A percentile compares a stretch with the other conserved stretches of the same genome.
Conservation (phyloP, 2,888 invertebrate species). For the Chaitophorus viminalis region DNA sequence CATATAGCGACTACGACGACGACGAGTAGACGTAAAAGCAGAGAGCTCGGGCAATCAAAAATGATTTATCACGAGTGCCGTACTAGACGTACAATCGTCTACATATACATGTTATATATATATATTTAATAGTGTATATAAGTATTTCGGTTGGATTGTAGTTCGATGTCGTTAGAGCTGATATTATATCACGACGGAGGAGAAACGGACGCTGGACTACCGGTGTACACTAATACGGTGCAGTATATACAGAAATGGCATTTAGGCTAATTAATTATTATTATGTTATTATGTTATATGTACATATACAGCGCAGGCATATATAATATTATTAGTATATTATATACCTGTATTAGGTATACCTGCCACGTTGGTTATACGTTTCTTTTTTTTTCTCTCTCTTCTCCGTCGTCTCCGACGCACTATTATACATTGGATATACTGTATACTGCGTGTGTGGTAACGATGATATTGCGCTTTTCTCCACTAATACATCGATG, state of each 20-base stretch:
- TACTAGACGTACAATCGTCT: background rate
- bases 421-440: no score
- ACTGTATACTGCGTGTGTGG: background rate
- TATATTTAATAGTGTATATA: no score
- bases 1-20: background rate
- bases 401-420: background rate
- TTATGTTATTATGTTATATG: background rate
- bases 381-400: background rate
- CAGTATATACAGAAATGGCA: background rate
- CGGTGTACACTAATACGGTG: no score
- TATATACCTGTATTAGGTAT: no score
- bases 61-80: conserved; percentile 38
- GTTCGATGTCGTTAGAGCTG: conserved; percentile 9
- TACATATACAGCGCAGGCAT: no score
- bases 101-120: no score
- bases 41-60: conserved; percentile 1
- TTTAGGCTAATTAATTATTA: conserved; percentile 49
- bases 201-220: background rate
- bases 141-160: background rate
- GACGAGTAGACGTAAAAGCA: conserved; percentile 4
- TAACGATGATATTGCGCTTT: conserved; percentile 41
- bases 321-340: no score
- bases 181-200: background rate
- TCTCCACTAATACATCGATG: conserved; percentile 10
- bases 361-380: background rate